Evolutionary conservation across 2,797 vertebrate species (phyloP).

Genomic region (Semaprochilodus insignis): DNA sequence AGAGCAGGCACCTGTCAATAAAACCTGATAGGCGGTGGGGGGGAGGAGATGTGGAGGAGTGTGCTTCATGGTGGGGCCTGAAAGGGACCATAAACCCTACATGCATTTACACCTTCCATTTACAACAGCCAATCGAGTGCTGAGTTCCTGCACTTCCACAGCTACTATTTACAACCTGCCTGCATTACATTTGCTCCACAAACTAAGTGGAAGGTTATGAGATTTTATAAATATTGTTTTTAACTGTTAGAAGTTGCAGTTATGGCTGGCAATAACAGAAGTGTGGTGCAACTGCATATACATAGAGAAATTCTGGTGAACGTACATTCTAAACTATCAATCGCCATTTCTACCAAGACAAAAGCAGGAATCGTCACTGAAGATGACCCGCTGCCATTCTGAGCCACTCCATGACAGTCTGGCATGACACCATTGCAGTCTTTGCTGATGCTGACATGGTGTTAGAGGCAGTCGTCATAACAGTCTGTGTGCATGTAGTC

Average conservation of each 20-base stretch:
- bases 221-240: conserved; percentile 46
- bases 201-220: conserved; percentile 56
- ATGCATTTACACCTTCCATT: conserved; percentile 71
- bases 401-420: no score
- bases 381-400: no score
- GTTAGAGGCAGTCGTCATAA: no score
- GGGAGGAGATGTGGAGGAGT: conserved; percentile 40
- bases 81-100: conserved; percentile 65
- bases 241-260: not conserved
- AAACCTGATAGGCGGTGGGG: conserved; percentile 65
- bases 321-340: no score
- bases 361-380: no score
- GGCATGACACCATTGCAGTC: no score
- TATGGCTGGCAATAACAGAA: not conserved
- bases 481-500: no score
- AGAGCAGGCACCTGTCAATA: conserved; percentile 70
- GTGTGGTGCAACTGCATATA: not conserved
- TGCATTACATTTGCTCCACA: not conserved
- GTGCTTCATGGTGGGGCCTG: conserved; percentile 61
- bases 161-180: conserved; percentile 15
- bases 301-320: no score
- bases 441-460: no score
- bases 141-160: conserved; percentile 59
- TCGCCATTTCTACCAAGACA: no score
- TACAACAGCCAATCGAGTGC: conserved; percentile 66